Evolutionary conservation across 1,140 invertebrate genomes (phyloP), one percentile per base, ranked within the genome.

Genomic region (Chymomyza costata): DNA sequence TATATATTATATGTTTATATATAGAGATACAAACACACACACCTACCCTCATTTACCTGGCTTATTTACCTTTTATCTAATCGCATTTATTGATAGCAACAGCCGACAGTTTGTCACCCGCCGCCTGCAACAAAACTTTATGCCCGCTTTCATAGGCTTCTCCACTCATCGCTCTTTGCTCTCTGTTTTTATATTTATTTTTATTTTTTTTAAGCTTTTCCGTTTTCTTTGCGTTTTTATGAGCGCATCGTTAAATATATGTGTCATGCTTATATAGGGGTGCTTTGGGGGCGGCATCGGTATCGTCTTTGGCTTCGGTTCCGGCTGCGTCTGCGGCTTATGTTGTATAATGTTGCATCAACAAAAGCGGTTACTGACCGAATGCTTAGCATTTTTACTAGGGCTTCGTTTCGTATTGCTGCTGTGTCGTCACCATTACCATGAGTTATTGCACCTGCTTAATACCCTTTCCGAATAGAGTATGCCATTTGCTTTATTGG

Each of bases 301-400:
- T n/a, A n/a, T n/a, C 48, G 59, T 61, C 49, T 51, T 16, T 2
- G 13, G 15, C 14, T 21, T n/a, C n/a, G n/a, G n/a, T n/a, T n/a
- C n/a, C 10, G 17, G 28, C 15, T 28, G 39, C 14, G 19, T 37
- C 7, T 11, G 21, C 3, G 13, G 46, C 34, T 52, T 39, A 51
- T 63, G 58, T 71, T 71, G 68, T 73, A 71, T 71, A 71, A 62
- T 63, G 68, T 71, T 71, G 62, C 68, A 53, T 58, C 45, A 49
- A n/a, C n/a, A n/a, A n/a, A 44, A 71, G 57, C 67, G 67, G 67
- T 65, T 71, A 71, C 31, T 71, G 67, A 71, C 67, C 67, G 62
- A 54, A 57, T 32, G 15, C n/a, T 19, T 41, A 17, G 8, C 50
- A 37, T 39, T n/a, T n/a, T 65, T 74, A 59, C 59, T 73, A 65